Evolutionary conservation across 1,140 invertebrate species (phyloP).

Genomic region (Grapholita molesta): DNA sequence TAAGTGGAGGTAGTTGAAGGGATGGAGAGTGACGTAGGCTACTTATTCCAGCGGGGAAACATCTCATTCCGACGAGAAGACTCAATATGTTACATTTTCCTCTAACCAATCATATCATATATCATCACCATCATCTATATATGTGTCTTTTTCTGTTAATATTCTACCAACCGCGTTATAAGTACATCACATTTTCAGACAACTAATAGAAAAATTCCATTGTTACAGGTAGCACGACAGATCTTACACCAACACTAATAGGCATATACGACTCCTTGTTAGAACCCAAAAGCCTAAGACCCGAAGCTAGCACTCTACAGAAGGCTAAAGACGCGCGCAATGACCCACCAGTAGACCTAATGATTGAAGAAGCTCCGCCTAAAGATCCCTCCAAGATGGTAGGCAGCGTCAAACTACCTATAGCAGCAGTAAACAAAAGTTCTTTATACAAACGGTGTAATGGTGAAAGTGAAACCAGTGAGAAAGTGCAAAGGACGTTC

Average conservation of each 20-base stretch:
- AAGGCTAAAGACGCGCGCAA: constrained; percentile 71
- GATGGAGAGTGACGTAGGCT: no score
- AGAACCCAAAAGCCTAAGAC: constrained; percentile 61
- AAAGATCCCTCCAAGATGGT: constrained; percentile 66
- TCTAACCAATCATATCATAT: no score
- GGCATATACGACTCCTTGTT: constrained; percentile 78
- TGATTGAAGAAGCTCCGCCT: constrained; percentile 21
- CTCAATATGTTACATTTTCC: no score
- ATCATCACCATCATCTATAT: no score
- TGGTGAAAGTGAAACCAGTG: constrained; percentile 62
- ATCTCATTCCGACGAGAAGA: no score
- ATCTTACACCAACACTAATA: constrained; percentile 79
- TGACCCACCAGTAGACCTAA: constrained; percentile 53
- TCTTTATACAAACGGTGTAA: constrained; percentile 60
- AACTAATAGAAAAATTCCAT: constrained; percentile 21
- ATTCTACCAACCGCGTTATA: no score
- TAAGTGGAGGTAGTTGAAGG: no score
- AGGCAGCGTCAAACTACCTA: constrained; percentile 68
- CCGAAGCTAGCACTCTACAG: constrained; percentile 52
- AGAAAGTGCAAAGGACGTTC: constrained; percentile 57
- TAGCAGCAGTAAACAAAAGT: constrained; percentile 64
- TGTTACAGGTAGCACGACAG: constrained; percentile 80
- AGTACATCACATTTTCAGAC: no score
- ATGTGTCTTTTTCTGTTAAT: no score
- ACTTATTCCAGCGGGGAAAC: no score